Evolutionary conservation across 2,113 vertebrate genomes (phyloP).

Genomic region (Nibea albiflora): DNA sequence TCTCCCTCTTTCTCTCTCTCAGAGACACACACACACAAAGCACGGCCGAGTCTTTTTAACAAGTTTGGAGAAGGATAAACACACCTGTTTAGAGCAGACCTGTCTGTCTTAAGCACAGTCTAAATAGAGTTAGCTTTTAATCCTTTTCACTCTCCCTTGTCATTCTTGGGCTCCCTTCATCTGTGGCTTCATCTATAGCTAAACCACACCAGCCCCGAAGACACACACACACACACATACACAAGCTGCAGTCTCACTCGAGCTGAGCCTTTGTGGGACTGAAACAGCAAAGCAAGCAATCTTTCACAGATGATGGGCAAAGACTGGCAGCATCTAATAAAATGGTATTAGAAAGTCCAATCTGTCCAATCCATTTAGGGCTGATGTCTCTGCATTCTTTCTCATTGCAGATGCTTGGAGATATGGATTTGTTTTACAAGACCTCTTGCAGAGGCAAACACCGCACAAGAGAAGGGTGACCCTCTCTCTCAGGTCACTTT

Average conservation of each 20-base stretch:
- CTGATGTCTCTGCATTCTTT: slow-evolving; percentile 31
- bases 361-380: slow-evolving; percentile 62
- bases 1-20: too few relatives aligned
- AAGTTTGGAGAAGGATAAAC: slow-evolving; percentile 53
- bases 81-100: slow-evolving; percentile 62
- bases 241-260: slow-evolving; percentile 50
- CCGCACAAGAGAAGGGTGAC: slow-evolving; percentile 2
- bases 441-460: slow-evolving; percentile 20
- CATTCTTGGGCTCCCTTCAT: slow-evolving; percentile 48
- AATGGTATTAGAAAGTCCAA: slow-evolving; percentile 65
- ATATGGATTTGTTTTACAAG: slow-evolving; percentile 45
- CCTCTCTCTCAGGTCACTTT: slow-evolving; percentile 33
- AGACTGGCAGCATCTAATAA: slow-evolving; percentile 67
- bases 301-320: slow-evolving; percentile 62
- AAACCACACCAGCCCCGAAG: slow-evolving; percentile 32
- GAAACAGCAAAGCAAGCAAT: slow-evolving; percentile 56
- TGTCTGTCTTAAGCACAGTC: slow-evolving; percentile 51
- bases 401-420: slow-evolving; percentile 47
- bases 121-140: slow-evolving; percentile 62
- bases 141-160: slow-evolving; percentile 56
- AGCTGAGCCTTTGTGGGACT: slow-evolving; percentile 52
- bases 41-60: slow-evolving; percentile 28
- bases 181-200: slow-evolving; percentile 20
- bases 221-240: slow-evolving; percentile 8
- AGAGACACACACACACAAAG: background rate